Evolutionary conservation across 2,113 vertebrate genomes (phyloP), one percentile per base, ranked within the genome.

Genomic region (Cephalopterus ornatus): DNA sequence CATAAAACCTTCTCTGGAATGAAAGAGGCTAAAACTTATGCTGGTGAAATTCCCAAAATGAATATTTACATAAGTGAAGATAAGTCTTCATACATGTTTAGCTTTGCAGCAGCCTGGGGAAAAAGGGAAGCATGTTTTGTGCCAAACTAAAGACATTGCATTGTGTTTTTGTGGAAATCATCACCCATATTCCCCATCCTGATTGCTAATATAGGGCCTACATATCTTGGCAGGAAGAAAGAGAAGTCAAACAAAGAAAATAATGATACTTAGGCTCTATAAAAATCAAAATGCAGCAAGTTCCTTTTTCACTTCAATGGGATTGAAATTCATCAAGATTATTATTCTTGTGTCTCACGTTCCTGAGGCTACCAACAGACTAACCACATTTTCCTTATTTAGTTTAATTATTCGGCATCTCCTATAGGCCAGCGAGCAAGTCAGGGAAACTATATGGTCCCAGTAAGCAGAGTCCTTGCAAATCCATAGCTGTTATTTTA

Each of bases 41-140:
- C 75, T 96, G 86, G 90, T 95, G 61, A 92, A 90, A 88, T 90
- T 83, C 84, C 63, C 71, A 37, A 49, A 84, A 78, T 1, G 3
- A 84, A 83, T 78, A 86, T 92, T 92, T 97, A 63, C 55, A 73
- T 1, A 46, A 93, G n/a, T 21, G 65, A 95, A 93, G 70, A 91
- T 94, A 91, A 94, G 52, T 83, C 81, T 77, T 94, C 81, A 75
- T 88, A 65, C 32, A 49, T 50, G 20, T 92, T 96, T 95, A 94
- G 73, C 79, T 97, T 94, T 89, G 66, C 78, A 96, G 55, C 20
- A 79, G 37, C 85, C 83, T 93, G 72, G 17, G 41, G 71, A 35
- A 92, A 97, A 21, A 61, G 8, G 91, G 62, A 92, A 89, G 14
- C 4, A 32, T 47, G 41, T 84, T 92, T 71, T 65, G 67, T 81